A percentile compares a stretch with the other conserved stretches of the same genome.
phyloP scores from a whole-genome alignment of 2,888 invertebrate genomes.

The Campoplex nolae region DNA sequence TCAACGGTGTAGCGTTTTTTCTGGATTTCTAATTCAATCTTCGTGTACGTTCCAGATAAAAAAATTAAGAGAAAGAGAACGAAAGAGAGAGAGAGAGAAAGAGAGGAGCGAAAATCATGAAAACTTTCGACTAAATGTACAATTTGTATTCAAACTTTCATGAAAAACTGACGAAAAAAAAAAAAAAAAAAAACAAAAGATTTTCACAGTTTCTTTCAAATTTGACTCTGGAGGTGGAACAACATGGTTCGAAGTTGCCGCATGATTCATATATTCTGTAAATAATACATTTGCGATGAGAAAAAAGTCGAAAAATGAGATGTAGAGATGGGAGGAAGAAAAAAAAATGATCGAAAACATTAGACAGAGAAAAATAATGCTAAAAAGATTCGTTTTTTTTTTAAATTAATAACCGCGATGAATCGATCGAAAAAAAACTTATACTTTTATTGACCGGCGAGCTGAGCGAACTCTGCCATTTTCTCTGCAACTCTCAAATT shows the following conservation, averaged over 20 bases:
- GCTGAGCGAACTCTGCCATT: slow-evolving; percentile 5
- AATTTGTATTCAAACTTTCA: not conserved
- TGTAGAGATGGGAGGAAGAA: not conserved
- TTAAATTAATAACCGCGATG: not conserved
- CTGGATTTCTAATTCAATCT: not conserved
- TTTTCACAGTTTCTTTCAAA: not conserved
- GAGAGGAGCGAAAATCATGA: not conserved
- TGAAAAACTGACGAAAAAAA: not conserved
- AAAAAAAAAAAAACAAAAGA: not conserved
- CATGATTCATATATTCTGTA: not conserved
- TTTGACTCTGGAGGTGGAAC: not conserved
- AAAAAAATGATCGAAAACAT: not conserved
- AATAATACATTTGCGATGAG: not conserved
- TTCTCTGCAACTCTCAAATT: too few species aligned
- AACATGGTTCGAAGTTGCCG: not conserved
- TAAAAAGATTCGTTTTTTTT: not conserved
- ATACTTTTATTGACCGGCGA: not conserved
- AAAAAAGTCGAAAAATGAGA: not conserved
- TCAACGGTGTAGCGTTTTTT: slow-evolving; percentile 32
- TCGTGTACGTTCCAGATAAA: not conserved
- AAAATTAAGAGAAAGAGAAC: not conserved
- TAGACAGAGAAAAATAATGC: not conserved
- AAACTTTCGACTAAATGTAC: not conserved
- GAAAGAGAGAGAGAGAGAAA: too few species aligned
- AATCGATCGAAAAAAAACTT: not conserved